phyloP scores from a whole-genome alignment of 2,888 invertebrate genomes.

The Malacosoma neustria region DNA sequence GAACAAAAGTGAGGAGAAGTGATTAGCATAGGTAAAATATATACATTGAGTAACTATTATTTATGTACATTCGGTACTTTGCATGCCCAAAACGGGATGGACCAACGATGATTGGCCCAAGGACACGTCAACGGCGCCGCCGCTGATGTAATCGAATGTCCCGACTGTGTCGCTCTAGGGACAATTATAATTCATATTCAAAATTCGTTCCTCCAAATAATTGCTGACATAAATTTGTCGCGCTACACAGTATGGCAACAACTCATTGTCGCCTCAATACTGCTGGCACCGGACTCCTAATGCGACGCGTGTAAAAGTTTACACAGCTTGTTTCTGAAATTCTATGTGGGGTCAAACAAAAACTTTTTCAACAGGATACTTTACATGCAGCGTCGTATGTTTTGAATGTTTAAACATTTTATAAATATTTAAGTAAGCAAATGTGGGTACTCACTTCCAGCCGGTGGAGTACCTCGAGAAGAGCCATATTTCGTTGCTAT shows the following conservation, averaged over 20 bases:
- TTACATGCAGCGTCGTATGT: not conserved
- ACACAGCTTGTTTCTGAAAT: constrained; percentile 32
- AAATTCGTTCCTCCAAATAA: constrained; percentile 46
- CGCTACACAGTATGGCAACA: constrained; percentile 25
- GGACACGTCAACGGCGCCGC: constrained; percentile 40
- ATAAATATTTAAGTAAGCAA: constrained; percentile 19
- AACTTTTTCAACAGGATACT: constrained; percentile 31
- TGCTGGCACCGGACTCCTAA: constrained; percentile 25
- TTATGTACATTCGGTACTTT: constrained; percentile 54
- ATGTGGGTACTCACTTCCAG: constrained; percentile 81
- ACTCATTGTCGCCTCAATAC: constrained; percentile 28
- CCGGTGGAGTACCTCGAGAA: constrained; percentile 98
- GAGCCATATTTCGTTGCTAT: constrained; percentile 96
- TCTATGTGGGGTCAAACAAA: constrained; percentile 24
- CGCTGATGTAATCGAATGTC: constrained; percentile 58
- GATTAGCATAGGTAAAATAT: constrained; percentile 54
- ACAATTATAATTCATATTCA: constrained; percentile 50
- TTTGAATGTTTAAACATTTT: not conserved
- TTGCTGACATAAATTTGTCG: constrained; percentile 43
- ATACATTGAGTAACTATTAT: constrained; percentile 35
- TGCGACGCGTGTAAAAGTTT: constrained; percentile 51
- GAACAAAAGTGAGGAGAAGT: constrained; percentile 62
- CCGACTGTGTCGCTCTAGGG: constrained; percentile 23
- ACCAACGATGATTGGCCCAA: constrained; percentile 27
- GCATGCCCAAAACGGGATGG: constrained; percentile 54